Base-by-base conservation (phyloP, 2,797 vertebrate species). In the Morus bassanus region DNA sequence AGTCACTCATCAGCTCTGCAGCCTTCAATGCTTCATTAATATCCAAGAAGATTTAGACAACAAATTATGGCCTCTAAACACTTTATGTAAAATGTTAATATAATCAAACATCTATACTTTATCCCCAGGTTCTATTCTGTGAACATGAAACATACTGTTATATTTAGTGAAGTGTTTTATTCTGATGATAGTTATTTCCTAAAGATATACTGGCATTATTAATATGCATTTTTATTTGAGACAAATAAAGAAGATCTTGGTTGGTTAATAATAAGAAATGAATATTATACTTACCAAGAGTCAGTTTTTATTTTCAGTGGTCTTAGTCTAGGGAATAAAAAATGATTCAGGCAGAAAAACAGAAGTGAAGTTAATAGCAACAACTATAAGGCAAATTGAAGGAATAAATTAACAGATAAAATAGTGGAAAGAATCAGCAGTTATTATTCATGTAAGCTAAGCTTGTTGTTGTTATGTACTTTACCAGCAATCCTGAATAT, bases 1-100 rank as follows among this genome's bases (percentile, higher is more conserved):
- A 94, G 22, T 45, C 3, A 3, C 50, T 82, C 68, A 8, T 74
- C 83, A 96, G 15, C 70, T 88, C 54, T 72, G 35, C 48, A 72
- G 59, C 37, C 83, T 79, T 83, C 92, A 95, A 37, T 17, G 75
- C 18, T 94, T 95, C 56, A 81, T 87, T 96, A 92, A 92, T 51
- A 95, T n/a, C 65, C 69, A 77, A 61, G 2, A 35, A 88, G n/a
- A 93, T 85, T 91, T 85, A 63, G 31, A 83, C 48, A 85, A 78
- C 27, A 89, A 63, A 78, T 85, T 87, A 91, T 51, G 41, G 77
- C 60, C 70, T 88, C 60, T 88, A 70, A 95, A 88, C 35, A 74
- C 61, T 80, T 93, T 46, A 43, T 79, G 57, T 68, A 79, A 90
- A 91, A 91, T 21, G 25, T 37, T 82, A 87, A 54, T 79, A 77